Evolutionary conservation across 1,140 invertebrate genomes (phyloP), one percentile per base, ranked within the genome.

Genomic region (Heliconius nattereri): DNA sequence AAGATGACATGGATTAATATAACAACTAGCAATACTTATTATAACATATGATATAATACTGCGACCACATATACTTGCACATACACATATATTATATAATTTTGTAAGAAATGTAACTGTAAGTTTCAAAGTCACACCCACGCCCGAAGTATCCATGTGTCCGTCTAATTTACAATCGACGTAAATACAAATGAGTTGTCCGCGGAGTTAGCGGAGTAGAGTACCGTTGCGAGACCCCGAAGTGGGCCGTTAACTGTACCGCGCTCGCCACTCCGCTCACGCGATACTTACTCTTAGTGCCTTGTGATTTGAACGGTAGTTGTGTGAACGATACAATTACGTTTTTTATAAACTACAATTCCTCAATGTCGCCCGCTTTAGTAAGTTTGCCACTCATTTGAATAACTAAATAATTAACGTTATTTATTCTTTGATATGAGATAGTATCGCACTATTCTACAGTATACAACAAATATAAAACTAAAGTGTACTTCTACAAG

Each of bases 161-260:
- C 13, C 13, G 13, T 1, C 60, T 26, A 29, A 29, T 29, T 66
- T 66, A 66, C 16, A 13, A 29, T 66, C 23, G 26, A 29, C 23
- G 60, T 66, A 66, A 66, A 66, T 66, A 66, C 60, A 66, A 66
- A 16, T 40, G 3, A 37, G 66, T 66, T 66, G 74, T 40, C 54
- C 74, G 74, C 19, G 73, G 73, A 52, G 73, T 54, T 40, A 16
- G 73, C 16, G 13, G 75, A 40, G 75, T 13, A 29, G 11, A 60
- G 37, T 76, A 70, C 75, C 75, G 75, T 76, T 76, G 75, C 8
- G 29, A 20, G 26, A 8, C 8, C 20, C 9, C 52, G 74, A 76
- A 71, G 75, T 76, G 57, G 75, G 60, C n/a, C 75, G 60, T 23
- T 71, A 70, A 71, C 75, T 76, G 75, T 76, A 76, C 75, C 37